Conservation (phyloP, 2,797 vertebrate genomes). For the Eulemur albifrons region DNA sequence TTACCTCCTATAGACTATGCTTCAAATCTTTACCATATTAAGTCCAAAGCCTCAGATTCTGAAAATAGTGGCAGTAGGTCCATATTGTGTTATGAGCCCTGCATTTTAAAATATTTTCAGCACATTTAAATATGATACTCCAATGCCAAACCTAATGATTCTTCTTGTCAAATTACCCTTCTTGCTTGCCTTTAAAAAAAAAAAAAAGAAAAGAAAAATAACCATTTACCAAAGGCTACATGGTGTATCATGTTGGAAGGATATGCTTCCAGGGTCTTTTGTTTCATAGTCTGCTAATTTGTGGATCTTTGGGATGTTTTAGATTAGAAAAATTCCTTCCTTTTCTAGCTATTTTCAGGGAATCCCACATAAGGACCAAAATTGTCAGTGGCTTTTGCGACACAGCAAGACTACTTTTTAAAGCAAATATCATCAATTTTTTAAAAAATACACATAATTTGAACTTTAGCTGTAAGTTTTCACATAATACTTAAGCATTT, state of each 20-base stretch:
- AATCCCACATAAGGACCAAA: not conserved
- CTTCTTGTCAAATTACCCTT: not conserved
- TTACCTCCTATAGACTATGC: constrained; percentile 5
- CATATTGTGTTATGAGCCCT: not conserved
- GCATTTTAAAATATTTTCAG: constrained; percentile 59
- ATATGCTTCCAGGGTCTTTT: not conserved
- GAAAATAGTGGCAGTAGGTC: constrained; percentile 23
- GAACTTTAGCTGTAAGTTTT: constrained; percentile 18
- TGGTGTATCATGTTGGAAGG: not conserved
- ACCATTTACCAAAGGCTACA: not conserved
- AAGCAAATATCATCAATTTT: not conserved
- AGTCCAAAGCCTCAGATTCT: constrained; percentile 39
- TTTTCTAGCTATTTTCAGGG: constrained; percentile 24
- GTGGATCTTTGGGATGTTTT: not conserved
- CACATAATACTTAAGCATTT: constrained; percentile 20
- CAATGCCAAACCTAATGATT: constrained; percentile 38
- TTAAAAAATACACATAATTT: not conserved
- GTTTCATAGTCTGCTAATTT: not conserved
- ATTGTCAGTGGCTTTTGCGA: constrained; percentile 7
- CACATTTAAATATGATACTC: constrained; percentile 39
- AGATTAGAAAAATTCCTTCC: not conserved
- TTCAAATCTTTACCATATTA: constrained; percentile 30
- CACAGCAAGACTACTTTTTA: constrained; percentile 16
- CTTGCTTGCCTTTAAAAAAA: not conserved
- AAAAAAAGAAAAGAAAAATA: not conserved